Base-by-base conservation (phyloP, 2,113 vertebrate genomes). In the Hyla sarda region DNA sequence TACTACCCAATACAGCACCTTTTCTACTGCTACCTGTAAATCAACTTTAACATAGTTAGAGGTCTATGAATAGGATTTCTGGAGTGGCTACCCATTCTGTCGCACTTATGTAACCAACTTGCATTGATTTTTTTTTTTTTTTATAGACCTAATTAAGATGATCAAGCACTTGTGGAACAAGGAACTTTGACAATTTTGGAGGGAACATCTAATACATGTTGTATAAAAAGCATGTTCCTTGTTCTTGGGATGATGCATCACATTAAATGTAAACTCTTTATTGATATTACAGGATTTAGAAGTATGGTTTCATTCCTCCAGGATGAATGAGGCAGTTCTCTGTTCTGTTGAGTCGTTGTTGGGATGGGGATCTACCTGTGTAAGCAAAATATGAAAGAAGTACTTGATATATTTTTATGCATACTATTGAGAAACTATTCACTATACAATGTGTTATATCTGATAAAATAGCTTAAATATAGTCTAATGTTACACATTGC, bases 301-400 rank as follows among this genome's bases (percentile, higher is more conserved):
- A 69, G 32, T 19, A 16, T 23, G 25, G 23, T 6, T 81, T 95
- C 89, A 94, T 80, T 92, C 88, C 5, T 73, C 25, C 37, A 74
- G 32, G 58, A 92, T 89, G 90, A 95, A 93, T 52, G 93, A 90
- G 58, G 94, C 89, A 0, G 90, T 90, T 71, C 90, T 92, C 11
- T 77, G 62, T 69, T 95, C 94, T 89, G 92, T 91, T 48, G 87
- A 62, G 21, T 90, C 89, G 71, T 89, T 89, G 71, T 89, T n/a
- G 71, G 94, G 94, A 88, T 95, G 91, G 32, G 95, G 95, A 65
- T 96, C 94, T 4, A 94, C 88, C 95, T 96, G 88, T 3, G 50
- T 67, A 85, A 71, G 78, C 28, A 80, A 87, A 32, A 82, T 37
- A 21, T 16, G 52, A 30, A 77, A 28, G 1, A 19, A 4, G 16